A percentile compares a stretch with the other conserved stretches of the same genome.
phyloP scores from a whole-genome alignment of 2,888 invertebrate genomes.

The Colletes collaris region DNA sequence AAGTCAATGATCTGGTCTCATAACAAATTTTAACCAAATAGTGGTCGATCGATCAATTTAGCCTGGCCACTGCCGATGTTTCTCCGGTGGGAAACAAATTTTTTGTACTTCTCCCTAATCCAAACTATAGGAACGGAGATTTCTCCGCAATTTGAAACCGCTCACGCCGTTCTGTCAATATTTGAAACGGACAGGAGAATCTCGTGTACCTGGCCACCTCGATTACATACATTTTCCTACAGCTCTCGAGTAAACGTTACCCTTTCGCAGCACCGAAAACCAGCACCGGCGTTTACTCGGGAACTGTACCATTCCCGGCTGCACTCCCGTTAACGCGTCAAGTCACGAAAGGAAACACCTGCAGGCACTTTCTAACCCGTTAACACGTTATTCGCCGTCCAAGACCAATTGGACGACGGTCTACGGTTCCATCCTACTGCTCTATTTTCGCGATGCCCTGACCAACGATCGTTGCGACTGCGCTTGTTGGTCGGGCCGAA shows the following conservation, averaged over 20 bases:
- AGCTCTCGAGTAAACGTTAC: conserved; percentile 4
- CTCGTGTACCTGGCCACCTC: conserved; percentile 3
- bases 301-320: neutral
- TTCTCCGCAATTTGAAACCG: neutral
- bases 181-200: too few species aligned
- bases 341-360: conserved; percentile 48
- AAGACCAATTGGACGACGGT: conserved; percentile 9
- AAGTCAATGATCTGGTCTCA: too few species aligned
- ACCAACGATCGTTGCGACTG: neutral
- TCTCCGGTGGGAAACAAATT: too few species aligned
- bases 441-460: neutral
- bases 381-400: conserved; percentile 24
- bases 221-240: conserved; percentile 39
- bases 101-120: too few species aligned
- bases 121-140: neutral
- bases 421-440: too few species aligned
- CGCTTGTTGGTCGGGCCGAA: conserved; percentile 17
- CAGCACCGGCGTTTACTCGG: conserved; percentile 2
- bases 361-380: conserved; percentile 43
- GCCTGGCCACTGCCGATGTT: too few species aligned
- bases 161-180: too few species aligned
- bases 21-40: too few species aligned
- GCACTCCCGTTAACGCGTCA: conserved; percentile 35
- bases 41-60: too few species aligned
- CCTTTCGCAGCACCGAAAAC: conserved; percentile 7